phyloP scores from a whole-genome alignment of 2,888 invertebrate genomes.

The Sialis fuliginosa region DNA sequence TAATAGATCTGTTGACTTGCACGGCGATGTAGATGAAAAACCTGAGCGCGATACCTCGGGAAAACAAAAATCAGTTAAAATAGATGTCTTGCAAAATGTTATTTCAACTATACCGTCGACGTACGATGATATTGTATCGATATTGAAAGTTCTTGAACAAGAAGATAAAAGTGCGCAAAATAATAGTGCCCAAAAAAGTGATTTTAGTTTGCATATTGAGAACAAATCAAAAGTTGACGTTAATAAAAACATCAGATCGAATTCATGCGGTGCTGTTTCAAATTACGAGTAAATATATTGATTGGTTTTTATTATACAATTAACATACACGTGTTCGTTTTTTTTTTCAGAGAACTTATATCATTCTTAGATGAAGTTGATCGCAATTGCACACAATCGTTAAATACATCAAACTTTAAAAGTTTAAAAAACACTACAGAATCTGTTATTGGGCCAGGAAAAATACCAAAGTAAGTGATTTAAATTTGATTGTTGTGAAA shows the following conservation, averaged over 20 bases:
- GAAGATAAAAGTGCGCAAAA: constrained; percentile 20
- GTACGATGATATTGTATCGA: constrained; percentile 27
- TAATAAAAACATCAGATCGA: too few species aligned
- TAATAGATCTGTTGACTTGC: not conserved
- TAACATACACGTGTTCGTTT: constrained; percentile 1
- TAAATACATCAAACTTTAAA: constrained; percentile 18
- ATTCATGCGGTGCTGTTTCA: too few species aligned
- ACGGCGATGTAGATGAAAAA: constrained; percentile 8
- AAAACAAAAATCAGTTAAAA: constrained; percentile 9
- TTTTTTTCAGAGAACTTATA: constrained; percentile 38
- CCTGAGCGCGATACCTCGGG: constrained; percentile 13
- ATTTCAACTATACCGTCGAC: constrained; percentile 12
- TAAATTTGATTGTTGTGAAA: too few species aligned
- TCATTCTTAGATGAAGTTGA: constrained; percentile 49
- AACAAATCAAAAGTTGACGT: too few species aligned
- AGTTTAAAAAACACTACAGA: constrained; percentile 16
- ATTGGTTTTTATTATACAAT: too few species aligned
- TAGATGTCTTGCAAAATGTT: not conserved
- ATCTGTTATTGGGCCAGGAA: constrained; percentile 17
- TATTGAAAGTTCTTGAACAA: constrained; percentile 27
- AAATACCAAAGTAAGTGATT: constrained; percentile 20
- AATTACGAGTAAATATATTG: not conserved
- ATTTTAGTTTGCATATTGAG: too few species aligned
- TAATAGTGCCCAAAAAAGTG: not conserved
- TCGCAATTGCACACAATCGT: constrained; percentile 18